These are phyloP conservation scores for Euphydryas editha DNA, from an alignment of 2,888 invertebrate genomes.

Conservation along the genomic window DNA sequence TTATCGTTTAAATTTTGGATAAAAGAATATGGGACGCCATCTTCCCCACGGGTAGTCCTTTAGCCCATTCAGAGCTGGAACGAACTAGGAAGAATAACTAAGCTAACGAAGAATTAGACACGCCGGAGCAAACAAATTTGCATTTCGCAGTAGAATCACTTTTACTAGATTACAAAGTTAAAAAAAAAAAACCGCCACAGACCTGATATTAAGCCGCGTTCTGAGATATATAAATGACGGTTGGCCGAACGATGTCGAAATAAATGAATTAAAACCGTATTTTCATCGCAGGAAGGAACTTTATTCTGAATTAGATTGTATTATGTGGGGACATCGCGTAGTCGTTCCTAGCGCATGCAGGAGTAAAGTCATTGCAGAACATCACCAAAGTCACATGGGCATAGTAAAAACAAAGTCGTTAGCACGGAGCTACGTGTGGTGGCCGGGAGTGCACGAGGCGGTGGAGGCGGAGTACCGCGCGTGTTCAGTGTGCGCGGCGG, in stretches of 20 bases:
- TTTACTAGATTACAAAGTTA: slow-evolving; percentile 19
- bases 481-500: not conserved
- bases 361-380: not conserved
- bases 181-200: slow-evolving; percentile 9
- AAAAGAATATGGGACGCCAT: too few relatives aligned
- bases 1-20: too few relatives aligned
- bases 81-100: too few relatives aligned
- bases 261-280: slow-evolving; percentile 36
- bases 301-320: slow-evolving; percentile 38
- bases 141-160: slow-evolving; percentile 14
- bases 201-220: too few relatives aligned
- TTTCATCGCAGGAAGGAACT: slow-evolving; percentile 40
- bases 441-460: slow-evolving; percentile 6
- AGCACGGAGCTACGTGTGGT: slow-evolving; percentile 21
- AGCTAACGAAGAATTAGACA: too few relatives aligned
- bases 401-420: slow-evolving; percentile 32
- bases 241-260: slow-evolving; percentile 35
- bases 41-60: too few relatives aligned
- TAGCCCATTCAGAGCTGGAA: too few relatives aligned
- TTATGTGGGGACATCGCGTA: slow-evolving; percentile 41
- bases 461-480: slow-evolving; percentile 26
- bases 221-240: slow-evolving; percentile 35
- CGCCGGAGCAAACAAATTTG: slow-evolving; percentile 1
- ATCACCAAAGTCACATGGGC: slow-evolving; percentile 18
- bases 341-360: slow-evolving; percentile 27